Percentiles rank a stretch among this genome's conserved stretches.
phyloP scores from a whole-genome alignment of 1,140 invertebrate genomes.

The Condylostylus longicornis region DNA sequence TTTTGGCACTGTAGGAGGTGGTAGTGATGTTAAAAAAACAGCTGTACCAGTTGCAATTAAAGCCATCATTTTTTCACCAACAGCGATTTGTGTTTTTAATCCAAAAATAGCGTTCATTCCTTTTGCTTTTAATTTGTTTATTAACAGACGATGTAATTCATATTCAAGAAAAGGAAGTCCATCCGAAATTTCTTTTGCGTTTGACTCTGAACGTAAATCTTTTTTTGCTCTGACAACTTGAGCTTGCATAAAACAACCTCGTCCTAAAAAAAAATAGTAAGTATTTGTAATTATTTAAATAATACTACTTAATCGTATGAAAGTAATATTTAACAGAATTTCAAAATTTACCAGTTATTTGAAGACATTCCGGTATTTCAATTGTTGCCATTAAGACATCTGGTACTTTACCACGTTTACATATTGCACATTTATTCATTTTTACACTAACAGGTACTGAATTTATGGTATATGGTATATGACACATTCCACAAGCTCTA shows the following conservation, averaged over 20 bases:
- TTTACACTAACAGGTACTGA: conserved; percentile 51
- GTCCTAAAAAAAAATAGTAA: conserved; percentile 14
- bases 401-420: conserved; percentile 69
- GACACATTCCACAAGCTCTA: conserved; percentile 43
- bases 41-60: conserved; percentile 81
- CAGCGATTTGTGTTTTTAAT: conserved; percentile 64
- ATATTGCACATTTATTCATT: conserved; percentile 46
- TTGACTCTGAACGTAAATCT: conserved; percentile 67
- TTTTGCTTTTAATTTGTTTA: conserved; percentile 82
- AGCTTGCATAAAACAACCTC: conserved; percentile 60
- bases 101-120: conserved; percentile 90
- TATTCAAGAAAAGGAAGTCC: conserved; percentile 89
- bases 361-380: conserved; percentile 61
- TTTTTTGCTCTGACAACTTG: conserved; percentile 65
- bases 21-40: conserved; percentile 56
- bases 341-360: conserved; percentile 42
- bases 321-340: neutral
- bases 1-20: conserved; percentile 50
- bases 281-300: neutral
- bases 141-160: conserved; percentile 78
- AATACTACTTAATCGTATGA: neutral
- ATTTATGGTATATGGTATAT: conserved; percentile 61
- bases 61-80: conserved; percentile 76
- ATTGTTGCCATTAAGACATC: conserved; percentile 82
- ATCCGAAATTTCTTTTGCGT: conserved; percentile 87